Evolutionary conservation across 1,140 invertebrate genomes (phyloP), one percentile per base, ranked within the genome.

Genomic region (Drosophila azteca): DNA sequence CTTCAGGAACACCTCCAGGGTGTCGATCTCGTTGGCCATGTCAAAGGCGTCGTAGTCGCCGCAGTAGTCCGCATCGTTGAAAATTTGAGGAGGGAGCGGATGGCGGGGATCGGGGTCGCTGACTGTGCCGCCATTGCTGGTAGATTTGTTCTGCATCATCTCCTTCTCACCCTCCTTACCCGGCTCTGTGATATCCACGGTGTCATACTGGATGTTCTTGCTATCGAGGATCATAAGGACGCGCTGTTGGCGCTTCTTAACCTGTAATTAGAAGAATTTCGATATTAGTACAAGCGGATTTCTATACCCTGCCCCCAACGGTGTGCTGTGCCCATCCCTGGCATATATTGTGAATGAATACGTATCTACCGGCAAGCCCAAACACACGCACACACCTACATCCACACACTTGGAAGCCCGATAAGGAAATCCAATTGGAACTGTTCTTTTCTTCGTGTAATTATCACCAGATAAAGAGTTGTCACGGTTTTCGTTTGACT

Each of bases 31-130:
- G 93, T 98, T 97, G 43, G 97, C 96, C 90, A 97, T 92, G 92
- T 97, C 96, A 93, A 98, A 98, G 75, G 95, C 95, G 92, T 98
- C 96, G 93, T 97, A 98, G 92, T 98, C 97, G 83, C 98, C 98
- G 92, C 97, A 98, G 90, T 99, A 99, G 66, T 96, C 94, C 31
- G 96, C 95, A 66, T 97, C 97, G 90, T 97, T 97, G 90, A 99
- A 99, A 74, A 99, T 94, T 93, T 99, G 98, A 57, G 98, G 98
- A 52, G 97, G 97, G 74, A 98, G 92, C 24, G 97, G 95, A 77
- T 93, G 92, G 52, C 92, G 87, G 9, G 93, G 93, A 35, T 91
- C 92, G 24, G 92, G 91, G 71, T 95, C 95, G 74, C 94, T 93
- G 13, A 94, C 94, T 46, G 94, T 95, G 53, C 93, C 95, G 26